Evolutionary conservation across 2,888 invertebrate genomes (phyloP).

Genomic region (Tinea pellionella): DNA sequence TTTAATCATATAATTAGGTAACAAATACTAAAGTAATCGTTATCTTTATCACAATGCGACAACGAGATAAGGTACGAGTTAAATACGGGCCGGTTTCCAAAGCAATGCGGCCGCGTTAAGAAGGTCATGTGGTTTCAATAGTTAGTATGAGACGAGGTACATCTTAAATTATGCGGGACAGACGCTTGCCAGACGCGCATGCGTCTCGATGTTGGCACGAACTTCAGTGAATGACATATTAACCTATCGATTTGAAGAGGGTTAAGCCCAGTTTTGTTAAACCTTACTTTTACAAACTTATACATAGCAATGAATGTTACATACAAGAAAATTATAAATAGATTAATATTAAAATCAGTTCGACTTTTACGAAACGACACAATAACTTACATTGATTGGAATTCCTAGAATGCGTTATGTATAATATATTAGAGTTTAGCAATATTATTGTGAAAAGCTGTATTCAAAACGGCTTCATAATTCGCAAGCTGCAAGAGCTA

Average conservation of each 20-base stretch:
- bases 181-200: slow-evolving; percentile 65
- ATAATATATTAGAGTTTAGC: no score
- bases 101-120: slow-evolving; percentile 28
- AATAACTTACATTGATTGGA: background rate
- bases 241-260: slow-evolving; percentile 59
- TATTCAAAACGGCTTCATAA: background rate
- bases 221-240: slow-evolving; percentile 65
- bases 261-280: slow-evolving; percentile 5
- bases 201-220: slow-evolving; percentile 47
- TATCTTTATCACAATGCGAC: slow-evolving; percentile 62
- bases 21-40: slow-evolving; percentile 49
- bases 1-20: slow-evolving; percentile 46
- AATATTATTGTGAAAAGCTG: background rate
- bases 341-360: no score
- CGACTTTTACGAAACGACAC: background rate
- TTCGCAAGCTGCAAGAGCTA: background rate
- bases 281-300: background rate
- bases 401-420: no score
- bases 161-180: slow-evolving; percentile 58
- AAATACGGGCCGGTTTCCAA: slow-evolving; percentile 1
- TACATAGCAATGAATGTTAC: background rate
- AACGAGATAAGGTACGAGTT: slow-evolving; percentile 26
- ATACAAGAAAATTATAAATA: background rate
- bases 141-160: slow-evolving; percentile 42
- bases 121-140: slow-evolving; percentile 35